Base-by-base conservation (phyloP, 2,888 invertebrate genomes). In the Chymomyza fuscimana region DNA sequence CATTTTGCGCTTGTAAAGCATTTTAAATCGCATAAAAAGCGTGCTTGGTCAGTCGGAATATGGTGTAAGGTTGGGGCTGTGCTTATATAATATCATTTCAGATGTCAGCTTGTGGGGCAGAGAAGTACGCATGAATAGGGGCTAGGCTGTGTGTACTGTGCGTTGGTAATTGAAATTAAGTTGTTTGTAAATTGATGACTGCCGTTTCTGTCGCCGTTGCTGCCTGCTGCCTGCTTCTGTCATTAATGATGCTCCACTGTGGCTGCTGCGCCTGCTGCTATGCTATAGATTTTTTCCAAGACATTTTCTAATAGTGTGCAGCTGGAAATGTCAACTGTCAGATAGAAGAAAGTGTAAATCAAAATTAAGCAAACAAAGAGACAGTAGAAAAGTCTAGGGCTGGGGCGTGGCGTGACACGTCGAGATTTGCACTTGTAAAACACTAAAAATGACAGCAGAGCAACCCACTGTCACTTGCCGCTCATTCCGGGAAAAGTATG, bases 321-420 rank as follows among this genome's bases (percentile, higher is more conserved):
- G 74, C 82, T 75, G 82, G 65, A 80, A 87, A 78, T 86, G 86
- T 78, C 81, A 87, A 80, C 83, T 82, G 82, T 86, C 86, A 78
- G 70, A 15, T 25, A 61, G 40, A 72, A 65, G 72, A 78, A 76
- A 69, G 70, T 64, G 70, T 65, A 78, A 83, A 86, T 86, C 88
- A 80, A 78, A 82, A 80, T 69, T 69, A 73, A 65, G 72, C 82
- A 75, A 87, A 79, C 85, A 82, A 85, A 68, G 67, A 72, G 67
- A 54, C 22, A 52, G 61, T 29, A 61, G 61, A 29, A 12, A 12
- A 12, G 50, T 25, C n/a, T 16, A n/a, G 25, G 40, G 56, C 32
- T 15, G 4, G 56, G 36, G 56, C 40, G 12, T 40, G 40, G 65
- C 51, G 63, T n/a, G 51, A 59, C 70, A 71, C 74, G 87, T 74